These are phyloP conservation scores for Dynastes hyllus DNA, from an alignment of 2,888 invertebrate genomes.

Conservation along the genomic window DNA sequence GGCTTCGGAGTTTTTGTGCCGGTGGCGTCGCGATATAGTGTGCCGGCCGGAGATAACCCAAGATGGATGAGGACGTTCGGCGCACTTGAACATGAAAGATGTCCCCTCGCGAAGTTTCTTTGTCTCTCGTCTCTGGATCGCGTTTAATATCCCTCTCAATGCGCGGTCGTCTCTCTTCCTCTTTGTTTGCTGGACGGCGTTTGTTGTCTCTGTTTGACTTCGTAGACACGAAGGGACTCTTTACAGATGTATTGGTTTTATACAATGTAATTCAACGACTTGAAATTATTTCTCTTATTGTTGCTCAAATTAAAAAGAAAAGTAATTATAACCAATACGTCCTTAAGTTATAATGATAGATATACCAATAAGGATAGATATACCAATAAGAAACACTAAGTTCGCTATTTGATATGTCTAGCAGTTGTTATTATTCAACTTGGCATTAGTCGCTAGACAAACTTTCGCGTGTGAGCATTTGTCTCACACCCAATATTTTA, in stretches of 20 bases:
- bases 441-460: too few relatives aligned
- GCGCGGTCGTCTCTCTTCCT: constrained; percentile 3
- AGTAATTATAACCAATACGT: too few relatives aligned
- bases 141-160: constrained; percentile 59
- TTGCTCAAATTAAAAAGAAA: too few relatives aligned
- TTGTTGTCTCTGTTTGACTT: not conserved
- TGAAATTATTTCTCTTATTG: too few relatives aligned
- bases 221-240: not conserved
- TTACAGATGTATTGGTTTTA: not conserved
- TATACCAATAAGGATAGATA: too few relatives aligned
- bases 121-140: constrained; percentile 62
- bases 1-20: constrained; percentile 64
- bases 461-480: too few relatives aligned
- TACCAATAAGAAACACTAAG: too few relatives aligned
- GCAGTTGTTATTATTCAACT: too few relatives aligned
- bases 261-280: not conserved
- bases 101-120: constrained; percentile 67
- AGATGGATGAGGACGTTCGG: constrained; percentile 68
- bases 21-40: constrained; percentile 66
- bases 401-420: too few relatives aligned
- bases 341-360: too few relatives aligned
- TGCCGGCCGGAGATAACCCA: constrained; percentile 69
- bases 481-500: too few relatives aligned
- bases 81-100: constrained; percentile 68
- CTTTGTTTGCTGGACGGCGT: not conserved